Base-by-base conservation (phyloP, 2,888 invertebrate genomes). In the Neocrepidodera transversa region DNA sequence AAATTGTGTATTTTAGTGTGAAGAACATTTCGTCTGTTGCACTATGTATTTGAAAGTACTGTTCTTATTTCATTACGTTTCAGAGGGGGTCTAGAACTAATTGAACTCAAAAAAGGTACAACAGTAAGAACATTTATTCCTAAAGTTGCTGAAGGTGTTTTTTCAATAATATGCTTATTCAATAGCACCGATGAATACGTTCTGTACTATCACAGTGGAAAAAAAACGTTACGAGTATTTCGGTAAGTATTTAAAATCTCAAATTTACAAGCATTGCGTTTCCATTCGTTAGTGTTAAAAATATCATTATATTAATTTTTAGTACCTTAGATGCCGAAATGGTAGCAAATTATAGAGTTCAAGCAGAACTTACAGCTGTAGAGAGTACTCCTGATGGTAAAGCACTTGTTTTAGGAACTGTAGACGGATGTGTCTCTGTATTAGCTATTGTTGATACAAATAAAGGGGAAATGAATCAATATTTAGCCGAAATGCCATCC, bases 91-190 rank as follows among this genome's bases (percentile, higher is more conserved):
- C 81, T 98, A 1, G 97, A 98, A 74, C 85, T 97, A 26, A 84
- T 94, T 8, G 97, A 98, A 76, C 81, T 98, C 62, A 94, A 93
- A 74, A 90, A 93, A 71, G 97, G 97, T 0, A 87, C 89, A 45
- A 91, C 92, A 0, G 88, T 94, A 0, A 91, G 91, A 77, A 95
- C 92, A 0, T 91, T 95, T 65, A 97, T 98, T 65, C 94, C 94
- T 4, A 88, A 93, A 76, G 91, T 97, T 0, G 97, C 97, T 0
- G 97, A 98, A 78, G 98, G 98, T 0, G 97, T 98, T 0, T 97
- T 97, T 78, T 95, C 93, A 1, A 95, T 97, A 14, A 94, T 95
- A 65, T 93, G 95, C 60, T 88, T 92, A 82, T 98, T 98, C 78
- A 97, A 95, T 58, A 90, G 92, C 65, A 94, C 91, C 1, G 95